phyloP scores from a whole-genome alignment of 2,888 invertebrate genomes.

The Acleris cristana region DNA sequence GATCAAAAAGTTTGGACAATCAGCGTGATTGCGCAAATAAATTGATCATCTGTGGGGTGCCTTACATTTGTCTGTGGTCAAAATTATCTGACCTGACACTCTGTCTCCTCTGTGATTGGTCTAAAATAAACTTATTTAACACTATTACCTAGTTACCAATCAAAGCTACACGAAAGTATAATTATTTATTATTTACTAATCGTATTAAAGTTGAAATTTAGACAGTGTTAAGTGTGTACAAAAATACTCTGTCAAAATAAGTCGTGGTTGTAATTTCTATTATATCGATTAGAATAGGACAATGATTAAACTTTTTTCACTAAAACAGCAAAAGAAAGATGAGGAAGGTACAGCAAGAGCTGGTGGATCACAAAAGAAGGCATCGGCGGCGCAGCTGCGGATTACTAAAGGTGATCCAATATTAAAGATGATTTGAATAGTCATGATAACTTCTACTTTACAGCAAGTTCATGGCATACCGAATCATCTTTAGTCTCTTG shows the following conservation, averaged over 20 bases:
- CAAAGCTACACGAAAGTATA: constrained; percentile 32
- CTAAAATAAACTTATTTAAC: constrained; percentile 23
- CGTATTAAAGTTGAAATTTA: constrained; percentile 18
- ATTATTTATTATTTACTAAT: constrained; percentile 36
- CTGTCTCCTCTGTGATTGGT: constrained; percentile 32
- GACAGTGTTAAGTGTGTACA: constrained; percentile 34
- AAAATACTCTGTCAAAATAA: constrained; percentile 76
- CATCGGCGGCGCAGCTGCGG: constrained; percentile 97
- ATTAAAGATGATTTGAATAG: constrained; percentile 6
- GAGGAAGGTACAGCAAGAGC: constrained; percentile 89
- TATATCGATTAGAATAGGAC: constrained; percentile 76
- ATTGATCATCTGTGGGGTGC: no score
- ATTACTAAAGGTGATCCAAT: constrained; percentile 94
- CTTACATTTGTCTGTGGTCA: constrained; percentile 16
- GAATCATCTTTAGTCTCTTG: neutral
- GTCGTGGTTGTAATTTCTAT: constrained; percentile 70
- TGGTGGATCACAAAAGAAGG: constrained; percentile 92
- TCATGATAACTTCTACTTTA: constrained; percentile 6
- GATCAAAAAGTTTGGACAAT: no score
- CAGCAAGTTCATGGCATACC: constrained; percentile 3
- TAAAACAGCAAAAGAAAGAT: constrained; percentile 99
- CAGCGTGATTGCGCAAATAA: no score
- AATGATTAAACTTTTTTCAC: constrained; percentile 99
- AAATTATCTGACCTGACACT: constrained; percentile 15
- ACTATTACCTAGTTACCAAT: constrained; percentile 30